Evolutionary conservation across 2,888 invertebrate genomes (phyloP), one percentile per base, ranked within the genome.

Genomic region (Polymixis lichenea): DNA sequence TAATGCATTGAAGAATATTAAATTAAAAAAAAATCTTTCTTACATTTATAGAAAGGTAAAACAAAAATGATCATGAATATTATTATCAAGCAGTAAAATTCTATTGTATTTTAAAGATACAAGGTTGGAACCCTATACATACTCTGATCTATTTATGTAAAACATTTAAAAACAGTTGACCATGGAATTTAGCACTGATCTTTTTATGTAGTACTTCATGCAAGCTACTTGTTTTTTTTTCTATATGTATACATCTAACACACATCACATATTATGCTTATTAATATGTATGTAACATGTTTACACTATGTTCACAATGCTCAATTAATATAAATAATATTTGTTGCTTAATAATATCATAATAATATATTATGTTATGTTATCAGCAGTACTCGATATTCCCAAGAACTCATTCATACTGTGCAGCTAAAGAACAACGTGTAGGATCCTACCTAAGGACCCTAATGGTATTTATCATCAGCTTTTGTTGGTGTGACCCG

Each of bases 391-490:
- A 94, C 89, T 92, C 95, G 88, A 92, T 95, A 86, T 96, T 92
- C 92, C 96, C 96, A 84, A 94, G 96, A 93, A 92, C 94, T 89
- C 95, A 95, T 94, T 95, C 96, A 86, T 96, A 96, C 94, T 94
- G 94, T 88, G 96, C 96, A 72, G 96, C 96, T 92, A 94, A 92
- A 88, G 96, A 96, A 88, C 96, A 95, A 85, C 95, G 95, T 75
- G 94, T 96, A 93, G 96, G 96, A 92, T 95, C 95, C 88, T 95
- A 96, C 92, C 89, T 96, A 88, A 94, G 96, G 94, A 95, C 94
- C 77, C 88, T 95, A 87, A 96, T 95, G 96, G 97, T 97, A 97
- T 95, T 95, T 96, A 95, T 94, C 66, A 83, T 86, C 65, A 46
- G 78, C 74, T 58, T 82, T 70, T 81, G 67, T 84, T 85, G 82